A percentile compares a stretch with the other conserved stretches of the same genome.
These are phyloP conservation scores for Dinothrombium tinctorium DNA, from an alignment of 1,140 invertebrate genomes.

Conservation along the genomic window DNA sequence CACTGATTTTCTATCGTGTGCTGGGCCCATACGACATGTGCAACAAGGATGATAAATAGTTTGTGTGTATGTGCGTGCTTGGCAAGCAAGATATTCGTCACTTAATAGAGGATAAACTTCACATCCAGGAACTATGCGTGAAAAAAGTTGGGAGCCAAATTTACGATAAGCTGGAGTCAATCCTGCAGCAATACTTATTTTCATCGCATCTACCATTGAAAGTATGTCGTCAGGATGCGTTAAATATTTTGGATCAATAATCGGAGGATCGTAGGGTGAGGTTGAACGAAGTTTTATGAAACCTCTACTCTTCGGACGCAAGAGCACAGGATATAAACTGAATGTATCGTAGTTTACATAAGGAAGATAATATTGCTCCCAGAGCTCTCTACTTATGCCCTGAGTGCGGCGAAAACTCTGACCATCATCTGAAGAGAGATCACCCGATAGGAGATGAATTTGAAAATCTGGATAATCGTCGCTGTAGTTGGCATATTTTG, in stretches of 20 bases:
- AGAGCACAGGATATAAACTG: conserved; percentile 29
- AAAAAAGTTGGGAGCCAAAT: conserved; percentile 47
- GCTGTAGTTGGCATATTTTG: conserved; percentile 43
- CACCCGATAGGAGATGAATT: conserved; percentile 66
- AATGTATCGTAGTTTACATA: no score
- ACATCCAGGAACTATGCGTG: conserved; percentile 47
- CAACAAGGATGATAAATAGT: conserved; percentile 55
- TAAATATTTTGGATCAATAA: conserved; percentile 81
- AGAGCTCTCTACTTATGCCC: conserved; percentile 13
- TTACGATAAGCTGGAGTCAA: conserved; percentile 27
- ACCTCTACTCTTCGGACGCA: conserved; percentile 45
- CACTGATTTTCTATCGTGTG: conserved; percentile 29
- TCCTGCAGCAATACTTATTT: conserved; percentile 12
- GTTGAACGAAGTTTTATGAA: conserved; percentile 41
- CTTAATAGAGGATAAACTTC: no score
- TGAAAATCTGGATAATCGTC: conserved; percentile 75
- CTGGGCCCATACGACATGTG: conserved; percentile 60
- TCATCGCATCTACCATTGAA: conserved; percentile 42
- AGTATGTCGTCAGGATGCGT: conserved; percentile 47
- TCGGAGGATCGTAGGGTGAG: conserved; percentile 64
- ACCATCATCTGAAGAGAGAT: conserved; percentile 62
- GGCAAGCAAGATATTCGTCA: conserved; percentile 67
- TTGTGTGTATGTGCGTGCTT: conserved; percentile 55
- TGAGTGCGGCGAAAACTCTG: conserved; percentile 15
- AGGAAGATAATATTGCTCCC: conserved; percentile 15